Base-by-base conservation (phyloP, 2,888 invertebrate species). In the Cremastinae sp. region DNA sequence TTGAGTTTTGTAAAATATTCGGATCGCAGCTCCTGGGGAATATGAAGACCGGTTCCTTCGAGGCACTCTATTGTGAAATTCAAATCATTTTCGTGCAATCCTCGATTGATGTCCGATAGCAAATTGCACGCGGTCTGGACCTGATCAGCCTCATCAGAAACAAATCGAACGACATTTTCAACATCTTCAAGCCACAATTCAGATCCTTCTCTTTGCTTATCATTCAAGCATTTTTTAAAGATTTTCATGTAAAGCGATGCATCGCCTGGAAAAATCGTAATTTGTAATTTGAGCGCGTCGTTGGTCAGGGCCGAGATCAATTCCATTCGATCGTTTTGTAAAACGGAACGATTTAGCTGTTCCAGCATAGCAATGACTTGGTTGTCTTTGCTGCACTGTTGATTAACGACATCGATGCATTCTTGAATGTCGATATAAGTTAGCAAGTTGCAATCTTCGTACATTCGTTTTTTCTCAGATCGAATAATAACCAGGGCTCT, bases 401-500 rank as follows among this genome's bases (percentile, higher is more conserved):
- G 88, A 84, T 95, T 94, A 0, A 94, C 93, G 86, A 92, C 90
- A 78, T 94, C 93, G 56, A 95, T 90, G 62, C 93, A 92, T 75
- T 93, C 93, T 82, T 93, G 93, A 74, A 95, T 92, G 84, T 94
- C 94, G 80, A 91, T 92, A 75, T 94, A 92, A 1, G 94, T 94
- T 18, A 95, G 89, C 78, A 94, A 85, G 36, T 92, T 90, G 83
- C 93, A 92, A 14, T 90, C 89, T 80, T 91, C 91, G 20, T 90
- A 85, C 64, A 90, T 90, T 2, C 58, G 54, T 43, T 90, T 86
- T 84, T 93, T 93, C n/a, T 92, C 90, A 78, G 90, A 89, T 56
- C 91, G 89, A 54, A 91, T 91, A 43, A 88, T 88, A 53, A 90
- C 88, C 47, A 91, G 90, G 18, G 91, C 92, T 78, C 90, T 87